A percentile compares a stretch with the other conserved stretches of the same genome.
Evolutionary conservation across 2,797 vertebrate genomes (phyloP).

Genomic region (Pseudochromis fuscus): DNA sequence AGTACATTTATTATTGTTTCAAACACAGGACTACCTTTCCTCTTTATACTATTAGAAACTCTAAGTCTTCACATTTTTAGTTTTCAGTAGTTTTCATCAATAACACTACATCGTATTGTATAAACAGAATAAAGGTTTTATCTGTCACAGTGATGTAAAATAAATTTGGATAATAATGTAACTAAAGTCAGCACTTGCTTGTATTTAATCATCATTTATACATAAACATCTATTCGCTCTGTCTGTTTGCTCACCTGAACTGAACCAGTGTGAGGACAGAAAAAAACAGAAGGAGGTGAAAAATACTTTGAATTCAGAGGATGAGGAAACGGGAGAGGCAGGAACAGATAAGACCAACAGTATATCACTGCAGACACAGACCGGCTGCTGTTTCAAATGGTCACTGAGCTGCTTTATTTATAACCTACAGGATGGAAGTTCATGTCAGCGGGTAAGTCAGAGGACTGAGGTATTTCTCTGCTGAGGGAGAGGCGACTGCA

Average conservation of each 20-base stretch:
- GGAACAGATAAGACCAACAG: conserved; percentile 21
- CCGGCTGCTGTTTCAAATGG: conserved; percentile 20
- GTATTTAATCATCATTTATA: background rate
- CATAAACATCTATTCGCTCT: background rate
- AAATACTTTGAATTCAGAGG: conserved; percentile 21
- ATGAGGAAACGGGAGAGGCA: conserved; percentile 20
- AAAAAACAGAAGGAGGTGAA: background rate
- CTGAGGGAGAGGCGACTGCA: conserved; percentile 9
- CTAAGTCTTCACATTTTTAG: too few species aligned
- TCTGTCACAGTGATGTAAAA: too few species aligned
- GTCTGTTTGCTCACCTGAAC: background rate
- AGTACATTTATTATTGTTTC: too few species aligned
- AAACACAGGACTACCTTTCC: too few species aligned
- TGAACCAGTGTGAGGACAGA: conserved; percentile 4
- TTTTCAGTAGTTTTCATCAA: too few species aligned
- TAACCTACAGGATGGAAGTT: conserved; percentile 1
- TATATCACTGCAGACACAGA: conserved; percentile 9
- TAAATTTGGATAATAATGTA: too few species aligned
- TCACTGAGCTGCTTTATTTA: conserved; percentile 31
- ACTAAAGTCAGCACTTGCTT: too few species aligned
- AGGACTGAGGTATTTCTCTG: background rate
- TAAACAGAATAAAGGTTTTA: too few species aligned
- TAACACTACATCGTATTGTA: too few species aligned
- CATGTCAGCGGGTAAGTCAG: background rate
- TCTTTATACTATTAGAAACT: too few species aligned